Conservation (phyloP, 2,113 vertebrate species). For the Pangasianodon hypophthalmus region DNA sequence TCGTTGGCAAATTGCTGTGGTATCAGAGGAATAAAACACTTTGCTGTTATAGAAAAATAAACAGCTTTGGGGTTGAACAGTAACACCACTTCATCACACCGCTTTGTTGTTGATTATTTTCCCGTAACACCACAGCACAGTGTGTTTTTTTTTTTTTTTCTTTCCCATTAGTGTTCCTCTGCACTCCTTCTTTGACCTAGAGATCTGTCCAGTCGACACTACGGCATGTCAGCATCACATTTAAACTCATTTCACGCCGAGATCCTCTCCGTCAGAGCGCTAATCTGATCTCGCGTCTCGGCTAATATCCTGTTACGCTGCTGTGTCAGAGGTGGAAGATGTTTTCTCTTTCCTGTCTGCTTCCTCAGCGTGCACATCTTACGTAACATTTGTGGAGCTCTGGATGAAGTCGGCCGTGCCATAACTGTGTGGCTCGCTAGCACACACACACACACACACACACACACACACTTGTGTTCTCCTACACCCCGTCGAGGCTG, state of each 20-base stretch:
- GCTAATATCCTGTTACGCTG: constrained; percentile 1
- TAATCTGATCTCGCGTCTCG: constrained; percentile 5
- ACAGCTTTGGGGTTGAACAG: too few relatives aligned
- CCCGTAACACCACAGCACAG: not conserved
- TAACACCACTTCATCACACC: too few relatives aligned
- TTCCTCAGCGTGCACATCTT: not conserved
- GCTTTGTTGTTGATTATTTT: not conserved
- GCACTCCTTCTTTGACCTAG: not conserved
- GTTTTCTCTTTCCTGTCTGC: constrained; percentile 7
- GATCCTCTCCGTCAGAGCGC: not conserved
- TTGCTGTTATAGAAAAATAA: too few relatives aligned
- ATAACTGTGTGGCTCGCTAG: not conserved
- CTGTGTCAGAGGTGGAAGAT: not conserved
- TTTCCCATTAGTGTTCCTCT: not conserved
- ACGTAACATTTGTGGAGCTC: not conserved
- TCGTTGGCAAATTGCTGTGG: too few relatives aligned
- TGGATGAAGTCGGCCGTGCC: not conserved
- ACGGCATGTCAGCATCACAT: constrained; percentile 69
- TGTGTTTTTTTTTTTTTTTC: not conserved
- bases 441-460: constrained; percentile 7
- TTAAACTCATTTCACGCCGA: not conserved
- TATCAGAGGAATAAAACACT: too few relatives aligned
- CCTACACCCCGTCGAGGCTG: constrained; percentile 53
- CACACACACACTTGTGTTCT: constrained; percentile 53
- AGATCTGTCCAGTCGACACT: constrained; percentile 53